Evolutionary conservation across 2,888 invertebrate genomes (phyloP).

Genomic region (Asteroscopus sphinx): DNA sequence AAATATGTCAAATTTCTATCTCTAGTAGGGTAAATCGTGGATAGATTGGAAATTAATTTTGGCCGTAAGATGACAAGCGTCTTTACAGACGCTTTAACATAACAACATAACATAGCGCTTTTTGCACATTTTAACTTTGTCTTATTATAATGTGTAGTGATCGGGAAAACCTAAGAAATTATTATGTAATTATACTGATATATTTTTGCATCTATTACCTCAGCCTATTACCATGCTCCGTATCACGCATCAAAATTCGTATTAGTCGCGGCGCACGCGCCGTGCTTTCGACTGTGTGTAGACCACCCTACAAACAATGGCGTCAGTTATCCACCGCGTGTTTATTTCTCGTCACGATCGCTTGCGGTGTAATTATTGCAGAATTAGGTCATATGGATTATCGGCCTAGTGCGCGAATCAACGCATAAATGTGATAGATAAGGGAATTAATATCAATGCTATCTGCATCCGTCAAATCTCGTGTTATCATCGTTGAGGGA

Average conservation of each 20-base stretch:
- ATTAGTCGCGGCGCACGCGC: background rate
- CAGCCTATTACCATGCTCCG: background rate
- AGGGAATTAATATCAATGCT: constrained; percentile 32
- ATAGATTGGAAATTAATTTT: too few species aligned
- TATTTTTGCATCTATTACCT: too few species aligned
- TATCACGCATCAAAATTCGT: background rate
- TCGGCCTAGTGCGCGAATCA: constrained; percentile 41
- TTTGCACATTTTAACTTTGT: too few species aligned
- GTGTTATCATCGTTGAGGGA: background rate
- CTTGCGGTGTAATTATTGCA: constrained; percentile 35
- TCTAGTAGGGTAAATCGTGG: too few species aligned
- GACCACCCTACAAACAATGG: constrained; percentile 10
- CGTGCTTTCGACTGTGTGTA: constrained; percentile 13
- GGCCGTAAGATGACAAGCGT: too few species aligned
- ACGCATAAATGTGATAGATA: constrained; percentile 34
- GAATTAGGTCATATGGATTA: constrained; percentile 51
- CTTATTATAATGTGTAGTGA: too few species aligned
- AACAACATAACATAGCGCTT: too few species aligned
- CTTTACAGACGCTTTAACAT: too few species aligned
- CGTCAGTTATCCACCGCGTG: constrained; percentile 20
- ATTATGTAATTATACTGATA: too few species aligned
- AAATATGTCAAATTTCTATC: too few species aligned
- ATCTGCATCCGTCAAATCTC: constrained; percentile 27
- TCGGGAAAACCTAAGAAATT: too few species aligned
- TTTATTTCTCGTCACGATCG: constrained; percentile 42